Evolutionary conservation across 2,888 invertebrate genomes (phyloP), one percentile per base, ranked within the genome.

Genomic region (Pyrgus malvae): DNA sequence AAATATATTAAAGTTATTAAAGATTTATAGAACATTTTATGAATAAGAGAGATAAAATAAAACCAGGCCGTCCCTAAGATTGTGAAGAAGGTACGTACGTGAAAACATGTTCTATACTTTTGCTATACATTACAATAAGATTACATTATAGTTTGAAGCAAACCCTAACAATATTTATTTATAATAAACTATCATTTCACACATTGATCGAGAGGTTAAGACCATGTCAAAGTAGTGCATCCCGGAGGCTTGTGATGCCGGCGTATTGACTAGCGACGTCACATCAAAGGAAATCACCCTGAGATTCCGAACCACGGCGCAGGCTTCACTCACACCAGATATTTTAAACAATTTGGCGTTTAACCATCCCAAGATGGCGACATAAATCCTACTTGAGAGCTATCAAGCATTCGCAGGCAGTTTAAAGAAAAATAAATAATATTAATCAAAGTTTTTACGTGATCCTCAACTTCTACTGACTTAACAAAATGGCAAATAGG

Each of bases 201-300:
- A 37, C 38, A 6, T n/a, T 38, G 11, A 21, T 21, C 17, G 19
- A 38, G 38, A 38, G 21, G 19, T 21, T 5, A 37, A 37, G 19
- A 21, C n/a, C 25, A 6, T 29, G 14, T 19, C 11, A 11, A 16
- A 27, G 48, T 38, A 23, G 33, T 6, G 33, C 33, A 33, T 17
- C 33, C 42, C 50, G 42, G 14, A 46, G 63, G 64, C 63, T 72
- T 84, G 87, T 85, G 87, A 86, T 86, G 88, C 61, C 72, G 86
- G 83, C 85, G 80, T 76, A 77, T 74, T 85, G 88, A 88, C 88
- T 88, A 88, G 88, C 80, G 76, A 71, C 73, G 85, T 78, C 85
- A 79, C 72, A 65, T 78, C 80, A 75, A 74, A 67, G 81, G 80
- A 79, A 51, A 42, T 23, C 49, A 54, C 66, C 56, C 60, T 70